Evolutionary conservation across 2,888 invertebrate genomes (phyloP), one percentile per base, ranked within the genome.

Genomic region (Xestobium rufovillosum): DNA sequence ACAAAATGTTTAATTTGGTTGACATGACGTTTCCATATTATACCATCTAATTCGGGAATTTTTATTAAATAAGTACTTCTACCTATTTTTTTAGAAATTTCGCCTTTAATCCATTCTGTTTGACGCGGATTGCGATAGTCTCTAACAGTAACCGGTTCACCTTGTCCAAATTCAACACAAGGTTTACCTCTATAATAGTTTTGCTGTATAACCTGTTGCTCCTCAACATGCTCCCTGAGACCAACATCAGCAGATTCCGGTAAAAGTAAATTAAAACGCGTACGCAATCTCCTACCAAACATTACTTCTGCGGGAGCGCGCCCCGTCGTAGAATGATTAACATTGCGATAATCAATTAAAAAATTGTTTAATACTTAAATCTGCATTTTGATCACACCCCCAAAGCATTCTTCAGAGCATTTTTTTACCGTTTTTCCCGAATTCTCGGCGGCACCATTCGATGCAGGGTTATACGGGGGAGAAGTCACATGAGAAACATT

Each of bases 371-470:
- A 26, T 10, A 23, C 36, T 11, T n/a, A 38, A 25, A 29, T 36
- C 36, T 25, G 33, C 11, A 43, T 41, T 31, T 17, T 31, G 28
- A 29, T 17, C 28, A 17, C 31, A 29, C 17, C 32, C 16, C 14
- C 15, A 12, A 11, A 47, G 16, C n/a, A 37, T 40, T 48, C 27
- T 38, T 39, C 30, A 45, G 28, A n/a, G 38, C 45, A 16, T 30
- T 39, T 43, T 48, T 45, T n/a, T 12, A 39, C 13, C 4, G 33
- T 42, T 40, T 48, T 46, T 15, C 45, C 48, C 2, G 42, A 15
- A 31, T 47, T 47, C 34, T 50, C 48, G 2, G 45, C 48, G 6
- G 45, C 41, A 2, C 47, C 45, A 38, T 50, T 47, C 6, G 47
- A 43, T 16, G 33, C n/a, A 12, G 38, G 42, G 27, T 41, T 32